A percentile compares a stretch with the other conserved stretches of the same genome.
These are phyloP conservation scores for Sialia sialis DNA, from an alignment of 2,113 vertebrate genomes.

Conservation along the genomic window DNA sequence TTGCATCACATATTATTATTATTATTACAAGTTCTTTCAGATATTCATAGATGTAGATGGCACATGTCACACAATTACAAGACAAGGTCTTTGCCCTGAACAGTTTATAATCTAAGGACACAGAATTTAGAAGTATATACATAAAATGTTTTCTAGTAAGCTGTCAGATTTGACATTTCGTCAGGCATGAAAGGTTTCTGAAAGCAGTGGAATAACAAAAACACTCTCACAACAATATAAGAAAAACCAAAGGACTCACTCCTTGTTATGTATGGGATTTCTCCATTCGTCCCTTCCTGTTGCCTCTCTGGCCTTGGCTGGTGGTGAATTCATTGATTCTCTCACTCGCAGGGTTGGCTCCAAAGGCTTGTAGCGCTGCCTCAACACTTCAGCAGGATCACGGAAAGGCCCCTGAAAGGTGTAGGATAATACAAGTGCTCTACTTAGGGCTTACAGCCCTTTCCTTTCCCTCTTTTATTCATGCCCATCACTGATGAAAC, in stretches of 20 bases:
- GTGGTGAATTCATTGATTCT: slow-evolving; percentile 70
- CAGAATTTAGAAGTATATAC: slow-evolving; percentile 1
- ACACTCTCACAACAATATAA: neutral
- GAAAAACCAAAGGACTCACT: slow-evolving; percentile 66
- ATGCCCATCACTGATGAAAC: neutral
- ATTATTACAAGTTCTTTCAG: neutral
- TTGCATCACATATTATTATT: neutral
- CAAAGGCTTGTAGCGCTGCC: slow-evolving; percentile 79
- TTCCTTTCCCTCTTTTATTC: neutral
- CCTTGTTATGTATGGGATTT: slow-evolving; percentile 52
- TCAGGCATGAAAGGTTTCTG: slow-evolving; percentile 12
- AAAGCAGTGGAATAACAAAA: neutral
- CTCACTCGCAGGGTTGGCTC: slow-evolving; percentile 78
- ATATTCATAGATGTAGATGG: neutral
- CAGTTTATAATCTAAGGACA: slow-evolving; percentile 5
- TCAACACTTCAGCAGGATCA: slow-evolving; percentile 70
- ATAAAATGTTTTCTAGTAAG: slow-evolving; percentile 12
- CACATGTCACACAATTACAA: slow-evolving; percentile 26
- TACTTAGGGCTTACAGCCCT: neutral
- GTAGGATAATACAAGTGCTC: slow-evolving; percentile 13
- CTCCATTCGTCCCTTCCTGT: slow-evolving; percentile 60
- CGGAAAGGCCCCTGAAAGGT: slow-evolving; percentile 81
- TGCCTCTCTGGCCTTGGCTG: slow-evolving; percentile 70
- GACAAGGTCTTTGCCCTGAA: neutral
- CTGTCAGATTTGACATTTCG: slow-evolving; percentile 58